Evolutionary conservation across 2,113 vertebrate genomes (phyloP), one percentile per base, ranked within the genome.

Genomic region (Cichladusa arquata): DNA sequence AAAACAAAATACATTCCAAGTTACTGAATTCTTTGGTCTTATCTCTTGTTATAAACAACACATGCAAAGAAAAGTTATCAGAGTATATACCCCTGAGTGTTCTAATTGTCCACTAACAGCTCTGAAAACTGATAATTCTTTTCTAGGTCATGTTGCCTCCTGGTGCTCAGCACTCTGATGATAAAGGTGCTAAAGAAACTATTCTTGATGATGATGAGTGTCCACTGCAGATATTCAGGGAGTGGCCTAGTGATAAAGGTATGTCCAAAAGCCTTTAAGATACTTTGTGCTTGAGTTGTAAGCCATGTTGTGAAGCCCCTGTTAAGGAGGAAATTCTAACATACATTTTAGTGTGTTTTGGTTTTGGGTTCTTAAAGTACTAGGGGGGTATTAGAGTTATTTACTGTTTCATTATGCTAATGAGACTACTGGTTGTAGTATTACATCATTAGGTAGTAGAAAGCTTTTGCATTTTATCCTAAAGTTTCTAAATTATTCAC

Each of bases 241-340:
- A 99, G 67, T 99, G 99, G 99, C 99, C 99, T 61, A 98, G 98
- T 72, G 99, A 99, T 96, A 98, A 98, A 98, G 99, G 99, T 99
- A 95, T 72, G 58, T 83, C 34, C 18, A 36, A 53, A 95, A 78
- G 33, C 10, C 16, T 48, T 69, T 12, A 33, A 81, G 50, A 76
- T 24, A 13, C 54, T 78, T 66, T 86, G 19, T 71, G 10, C 40
- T 36, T 58, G 25, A 5, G 3, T 45, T 70, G 13, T 34, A 72
- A 78, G 11, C 29, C 19, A 3, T 58, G 7, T 4, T n/a, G 26
- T 51, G 56, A 29, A 54, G 7, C 9, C 11, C 17, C 22, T 51
- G 53, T 86, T 78, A 90, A 93, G 24, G 57, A 77, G 74, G 28
- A 54, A 70, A 61, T 26, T 13, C 2, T 31, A 53, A 33, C 4